Conservation (phyloP, 92 coral and sea anemone species). For the Porites rus region DNA sequence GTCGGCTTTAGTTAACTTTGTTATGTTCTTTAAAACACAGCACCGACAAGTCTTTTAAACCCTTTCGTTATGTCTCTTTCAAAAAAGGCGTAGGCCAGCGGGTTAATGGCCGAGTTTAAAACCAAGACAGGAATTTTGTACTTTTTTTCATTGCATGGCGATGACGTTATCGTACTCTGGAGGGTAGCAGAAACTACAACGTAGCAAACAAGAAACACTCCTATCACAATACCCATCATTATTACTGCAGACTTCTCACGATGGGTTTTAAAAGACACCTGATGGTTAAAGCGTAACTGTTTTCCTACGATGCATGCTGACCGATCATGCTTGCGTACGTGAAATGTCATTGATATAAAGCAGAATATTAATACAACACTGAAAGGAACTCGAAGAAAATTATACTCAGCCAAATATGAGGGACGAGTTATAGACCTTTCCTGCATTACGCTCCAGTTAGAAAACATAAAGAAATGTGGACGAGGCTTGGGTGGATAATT, state of each 20-base stretch:
- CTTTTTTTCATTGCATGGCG: background rate
- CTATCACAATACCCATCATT: conserved; percentile 7
- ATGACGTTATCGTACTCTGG: no score
- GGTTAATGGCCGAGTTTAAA: conserved; percentile 20
- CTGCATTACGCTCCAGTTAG: no score
- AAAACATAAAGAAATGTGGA: no score
- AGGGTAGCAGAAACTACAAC: background rate
- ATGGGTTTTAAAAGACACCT: background rate
- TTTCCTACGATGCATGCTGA: background rate
- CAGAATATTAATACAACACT: background rate
- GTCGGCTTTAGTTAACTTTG: no score
- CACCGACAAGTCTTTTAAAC: background rate
- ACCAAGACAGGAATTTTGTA: background rate
- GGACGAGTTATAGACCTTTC: no score
- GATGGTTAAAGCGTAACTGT: conserved; percentile 21
- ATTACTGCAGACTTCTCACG: background rate
- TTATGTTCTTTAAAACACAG: no score
- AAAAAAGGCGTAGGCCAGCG: background rate
- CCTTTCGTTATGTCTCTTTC: conserved; percentile 2
- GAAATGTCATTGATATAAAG: background rate
- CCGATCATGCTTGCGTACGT: background rate
- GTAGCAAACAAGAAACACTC: conserved; percentile 1
- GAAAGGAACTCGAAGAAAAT: background rate
- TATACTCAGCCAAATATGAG: background rate
- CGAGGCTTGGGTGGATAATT: no score